Percentiles rank a stretch among this genome's conserved stretches.
Evolutionary conservation across 2,888 invertebrate genomes (phyloP).

Genomic region (Cataglyphis albicans): DNA sequence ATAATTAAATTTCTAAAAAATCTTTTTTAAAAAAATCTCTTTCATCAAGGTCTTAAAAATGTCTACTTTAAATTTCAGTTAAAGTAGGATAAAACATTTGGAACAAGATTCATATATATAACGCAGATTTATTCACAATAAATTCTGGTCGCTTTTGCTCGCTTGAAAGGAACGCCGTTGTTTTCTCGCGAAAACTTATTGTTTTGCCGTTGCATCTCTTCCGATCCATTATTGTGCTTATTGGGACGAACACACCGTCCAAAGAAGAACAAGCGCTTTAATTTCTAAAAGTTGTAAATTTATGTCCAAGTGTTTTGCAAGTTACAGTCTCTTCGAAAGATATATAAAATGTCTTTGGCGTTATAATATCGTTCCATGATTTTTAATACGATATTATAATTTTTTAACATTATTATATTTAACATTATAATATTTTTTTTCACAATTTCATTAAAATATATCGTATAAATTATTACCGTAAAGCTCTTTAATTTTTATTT

Average conservation of each 20-base stretch:
- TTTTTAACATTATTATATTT: not conserved
- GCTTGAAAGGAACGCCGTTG: conserved; percentile 36
- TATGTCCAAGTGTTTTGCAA: not conserved
- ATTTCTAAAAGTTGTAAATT: conserved; percentile 44
- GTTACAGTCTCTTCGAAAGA: not conserved
- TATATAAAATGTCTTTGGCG: not conserved
- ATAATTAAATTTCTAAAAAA: not conserved
- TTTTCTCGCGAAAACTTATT: conserved; percentile 51
- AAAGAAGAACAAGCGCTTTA: conserved; percentile 35
- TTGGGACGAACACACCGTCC: conserved; percentile 14
- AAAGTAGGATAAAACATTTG: conserved; percentile 21
- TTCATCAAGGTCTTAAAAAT: not conserved
- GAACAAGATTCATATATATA: not conserved
- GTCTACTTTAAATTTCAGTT: conserved; percentile 23
- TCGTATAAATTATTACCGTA: not conserved
- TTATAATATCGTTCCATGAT: not conserved
- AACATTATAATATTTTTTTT: not conserved
- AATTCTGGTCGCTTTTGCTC: conserved; percentile 49
- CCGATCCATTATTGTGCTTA: conserved; percentile 43
- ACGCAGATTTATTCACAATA: conserved; percentile 43
- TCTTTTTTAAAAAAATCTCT: not conserved
- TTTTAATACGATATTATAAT: conserved; percentile 1
- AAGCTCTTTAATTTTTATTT: not conserved
- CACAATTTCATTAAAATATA: not conserved
- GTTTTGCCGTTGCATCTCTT: conserved; percentile 38